Conservation (phyloP, 2,797 vertebrate species). For the Coendou prehensilis region DNA sequence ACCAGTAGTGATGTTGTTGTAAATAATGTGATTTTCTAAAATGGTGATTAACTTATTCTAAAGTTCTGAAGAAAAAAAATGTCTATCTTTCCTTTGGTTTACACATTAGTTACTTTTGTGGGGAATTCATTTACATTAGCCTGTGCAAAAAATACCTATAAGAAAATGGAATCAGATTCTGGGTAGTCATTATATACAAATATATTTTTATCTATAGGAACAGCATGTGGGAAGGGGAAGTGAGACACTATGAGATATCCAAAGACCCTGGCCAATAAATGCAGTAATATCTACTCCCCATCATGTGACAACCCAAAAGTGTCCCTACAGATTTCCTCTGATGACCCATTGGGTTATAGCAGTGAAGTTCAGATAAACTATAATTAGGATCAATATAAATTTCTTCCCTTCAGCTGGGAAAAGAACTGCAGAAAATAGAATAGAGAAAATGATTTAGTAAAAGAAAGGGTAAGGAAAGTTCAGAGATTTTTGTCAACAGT, state of each 20-base stretch:
- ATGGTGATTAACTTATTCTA: background rate
- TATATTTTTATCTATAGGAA: background rate
- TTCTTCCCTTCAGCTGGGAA: constrained; percentile 30
- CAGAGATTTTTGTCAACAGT: background rate
- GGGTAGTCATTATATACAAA: background rate
- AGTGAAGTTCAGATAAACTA: background rate
- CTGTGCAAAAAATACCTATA: background rate
- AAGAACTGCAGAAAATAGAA: constrained; percentile 22
- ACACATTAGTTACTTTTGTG: background rate
- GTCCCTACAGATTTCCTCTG: background rate
- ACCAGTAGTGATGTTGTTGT: background rate
- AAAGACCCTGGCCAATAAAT: background rate
- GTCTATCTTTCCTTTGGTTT: background rate
- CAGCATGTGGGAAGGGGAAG: background rate
- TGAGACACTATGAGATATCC: background rate
- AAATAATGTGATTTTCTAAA: constrained; percentile 11
- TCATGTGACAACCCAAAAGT: background rate
- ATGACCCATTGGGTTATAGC: background rate
- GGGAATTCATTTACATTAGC: constrained; percentile 41
- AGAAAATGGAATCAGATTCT: background rate
- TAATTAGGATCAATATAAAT: constrained; percentile 22
- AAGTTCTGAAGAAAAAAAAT: constrained; percentile 13
- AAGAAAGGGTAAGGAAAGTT: constrained; percentile 36
- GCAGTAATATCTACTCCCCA: background rate
- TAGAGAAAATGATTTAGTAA: constrained; percentile 7